Conservation (phyloP, 2,888 invertebrate genomes). For the Lepidocyrtoides sp. region DNA sequence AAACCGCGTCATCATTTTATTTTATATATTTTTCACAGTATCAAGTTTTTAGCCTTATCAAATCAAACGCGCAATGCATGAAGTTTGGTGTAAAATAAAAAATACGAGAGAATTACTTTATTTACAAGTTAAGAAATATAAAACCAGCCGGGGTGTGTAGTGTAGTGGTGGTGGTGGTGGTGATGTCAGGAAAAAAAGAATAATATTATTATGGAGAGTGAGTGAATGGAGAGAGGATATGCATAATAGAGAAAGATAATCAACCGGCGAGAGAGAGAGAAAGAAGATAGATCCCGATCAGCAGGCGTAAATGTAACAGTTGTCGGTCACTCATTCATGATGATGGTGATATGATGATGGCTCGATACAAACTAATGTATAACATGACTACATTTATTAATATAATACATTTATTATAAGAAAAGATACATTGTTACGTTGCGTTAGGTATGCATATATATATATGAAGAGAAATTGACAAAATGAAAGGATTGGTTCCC, state of each 20-base stretch:
- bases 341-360: constrained; percentile 34
- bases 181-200: neutral
- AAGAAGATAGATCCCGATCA: constrained; percentile 18
- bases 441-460: too few relatives aligned
- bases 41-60: constrained; percentile 46
- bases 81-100: constrained; percentile 37
- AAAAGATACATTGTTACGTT: neutral
- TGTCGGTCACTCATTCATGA: constrained; percentile 62
- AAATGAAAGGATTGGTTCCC: constrained; percentile 39
- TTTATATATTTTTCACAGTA: neutral
- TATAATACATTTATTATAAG: too few relatives aligned
- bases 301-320: constrained; percentile 41
- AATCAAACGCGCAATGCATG: constrained; percentile 24
- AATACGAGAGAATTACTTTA: constrained; percentile 57
- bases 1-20: constrained; percentile 52
- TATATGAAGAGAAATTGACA: neutral
- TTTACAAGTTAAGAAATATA: constrained; percentile 59
- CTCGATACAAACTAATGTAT: constrained; percentile 7
- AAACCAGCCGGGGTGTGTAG: constrained; percentile 45
- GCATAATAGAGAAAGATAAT: constrained; percentile 42
- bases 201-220: too few relatives aligned
- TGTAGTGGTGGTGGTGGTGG: too few relatives aligned
- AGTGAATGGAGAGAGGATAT: constrained; percentile 3
- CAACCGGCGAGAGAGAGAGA: constrained; percentile 26
- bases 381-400: neutral